phyloP scores from a whole-genome alignment of 2,888 invertebrate genomes.

The Sphaerolaimus hirsutus region DNA sequence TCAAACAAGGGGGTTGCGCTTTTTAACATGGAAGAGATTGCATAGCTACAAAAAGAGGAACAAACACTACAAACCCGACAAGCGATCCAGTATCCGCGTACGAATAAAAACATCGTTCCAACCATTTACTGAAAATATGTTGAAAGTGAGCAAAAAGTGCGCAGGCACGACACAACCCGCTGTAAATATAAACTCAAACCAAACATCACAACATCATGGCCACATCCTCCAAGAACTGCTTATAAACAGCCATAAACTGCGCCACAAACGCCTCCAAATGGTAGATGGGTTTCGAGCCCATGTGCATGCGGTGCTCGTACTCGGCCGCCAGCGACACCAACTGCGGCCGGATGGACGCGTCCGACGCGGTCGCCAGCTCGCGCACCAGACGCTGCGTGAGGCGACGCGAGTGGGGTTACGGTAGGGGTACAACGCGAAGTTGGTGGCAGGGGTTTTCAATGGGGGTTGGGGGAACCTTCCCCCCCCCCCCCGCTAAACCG shows the following conservation, averaged over 20 bases:
- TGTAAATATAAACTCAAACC: constrained; percentile 1
- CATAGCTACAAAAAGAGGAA: too few relatives aligned
- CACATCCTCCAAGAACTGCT: constrained; percentile 51
- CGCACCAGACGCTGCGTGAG: constrained; percentile 42
- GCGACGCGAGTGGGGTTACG: not conserved
- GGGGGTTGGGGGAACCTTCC: too few relatives aligned
- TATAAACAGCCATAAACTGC: constrained; percentile 79
- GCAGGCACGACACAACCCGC: not conserved
- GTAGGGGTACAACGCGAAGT: too few relatives aligned
- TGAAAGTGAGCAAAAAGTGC: too few relatives aligned
- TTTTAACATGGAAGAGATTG: too few relatives aligned
- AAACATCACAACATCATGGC: not conserved
- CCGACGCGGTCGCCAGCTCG: constrained; percentile 64
- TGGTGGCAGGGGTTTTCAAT: too few relatives aligned
- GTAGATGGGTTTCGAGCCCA: constrained; percentile 77
- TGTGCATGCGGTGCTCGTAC: constrained; percentile 71
- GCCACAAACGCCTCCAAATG: constrained; percentile 92
- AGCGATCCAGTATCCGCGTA: too few relatives aligned
- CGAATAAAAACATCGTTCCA: too few relatives aligned
- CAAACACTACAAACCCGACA: too few relatives aligned
- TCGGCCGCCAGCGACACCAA: constrained; percentile 60
- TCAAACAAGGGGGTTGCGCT: too few relatives aligned
- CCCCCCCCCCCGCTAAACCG: too few relatives aligned
- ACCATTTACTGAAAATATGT: too few relatives aligned
- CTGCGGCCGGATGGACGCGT: constrained; percentile 60